Evolutionary conservation across 2,113 vertebrate genomes (phyloP), one percentile per base, ranked within the genome.

Genomic region (Psilopogon haemacephalus): DNA sequence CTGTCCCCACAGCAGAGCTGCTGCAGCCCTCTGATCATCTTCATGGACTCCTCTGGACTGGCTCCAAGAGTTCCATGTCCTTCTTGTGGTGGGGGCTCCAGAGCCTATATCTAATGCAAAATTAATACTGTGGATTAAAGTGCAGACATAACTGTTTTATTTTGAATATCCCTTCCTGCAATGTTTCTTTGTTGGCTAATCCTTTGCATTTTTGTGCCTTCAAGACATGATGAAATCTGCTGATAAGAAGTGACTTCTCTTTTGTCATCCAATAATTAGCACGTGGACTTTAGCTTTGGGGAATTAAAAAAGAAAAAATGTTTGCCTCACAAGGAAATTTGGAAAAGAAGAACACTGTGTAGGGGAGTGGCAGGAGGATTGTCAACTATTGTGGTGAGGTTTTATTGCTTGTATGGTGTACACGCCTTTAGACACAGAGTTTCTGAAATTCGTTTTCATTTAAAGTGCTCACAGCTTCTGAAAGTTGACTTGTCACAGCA

Each of bases 161-260:
- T 95, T 90, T 88, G 35, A 77, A 73, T 89, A 70, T 77, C 77
- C 94, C 75, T 89, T 94, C 90, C 71, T 16, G 28, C 94, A 78
- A 38, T 93, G 54, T 86, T 97, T 54, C 71, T 95, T 81, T 73
- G 65, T 92, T 96, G 91, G 64, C 69, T 87, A 95, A 94, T 94
- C 50, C 75, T 95, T 95, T 94, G 81, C 95, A 86, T 91, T 95
- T 96, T 97, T 95, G 88, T 84, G 95, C 86, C 64, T 97, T 94
- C 89, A 90, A 62, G 94, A 91, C 90, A 93, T 5, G 78, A 95
- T 95, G 40, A 76, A 92, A 82, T 68, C 89, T 81, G 56, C 95
- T 0, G 62, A 95, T 96, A 96, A 97, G 84, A 78, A 95, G 52
- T 75, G 48, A 95, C 37, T 75, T 92, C 69, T 60, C 56, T 94